Base-by-base conservation (phyloP, 2,797 vertebrate genomes). In the Etheostoma nigrum region DNA sequence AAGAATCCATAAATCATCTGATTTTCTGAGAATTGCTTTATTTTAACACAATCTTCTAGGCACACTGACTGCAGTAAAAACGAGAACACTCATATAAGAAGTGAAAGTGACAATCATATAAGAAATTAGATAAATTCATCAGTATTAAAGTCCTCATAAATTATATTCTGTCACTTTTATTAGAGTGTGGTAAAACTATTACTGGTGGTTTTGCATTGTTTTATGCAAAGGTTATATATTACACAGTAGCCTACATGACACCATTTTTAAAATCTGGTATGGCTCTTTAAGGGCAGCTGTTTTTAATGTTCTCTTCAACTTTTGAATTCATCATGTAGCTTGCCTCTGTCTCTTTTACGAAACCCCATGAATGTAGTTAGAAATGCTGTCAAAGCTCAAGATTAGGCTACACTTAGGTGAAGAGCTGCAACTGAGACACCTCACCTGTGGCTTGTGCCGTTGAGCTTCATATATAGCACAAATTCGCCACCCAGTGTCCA, bases 401-500 rank as follows among this genome's bases (percentile, higher is more conserved):
- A 57, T 79, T 21, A 23, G 21, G 21, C 21, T 23, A 78, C 47
- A 19, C 25, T 40, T 40, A 1, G 36, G 36, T 19, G 47, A 64
- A 8, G 51, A 48, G 25, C 47, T 27, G 63, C 6, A 52, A 47
- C 36, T 40, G 10, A 66, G 11, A 62, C 42, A 40, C 6, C 8
- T 62, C 21, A 45, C 13, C 7, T 51, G 16, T 49, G 47, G 54
- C 25, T 47, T 49, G n/a, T 40, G 16, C 16, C 11, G 67, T 10
- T n/a, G 6, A 30, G 16, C 25, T 19, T 49, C 25, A 42, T 11
- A 62, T 10, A 19, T 23, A 33, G 60, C 6, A 18, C 72, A 82
- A 82, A 67, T 86, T 4, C 18, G 44, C 84, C 81, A 1, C 70
- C 0, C 12, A 15, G 67, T 66, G 90, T 42, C 48, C 3, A 33